Base-by-base conservation (phyloP, 2,797 vertebrate genomes). In the Distichodus sexfasciatus region DNA sequence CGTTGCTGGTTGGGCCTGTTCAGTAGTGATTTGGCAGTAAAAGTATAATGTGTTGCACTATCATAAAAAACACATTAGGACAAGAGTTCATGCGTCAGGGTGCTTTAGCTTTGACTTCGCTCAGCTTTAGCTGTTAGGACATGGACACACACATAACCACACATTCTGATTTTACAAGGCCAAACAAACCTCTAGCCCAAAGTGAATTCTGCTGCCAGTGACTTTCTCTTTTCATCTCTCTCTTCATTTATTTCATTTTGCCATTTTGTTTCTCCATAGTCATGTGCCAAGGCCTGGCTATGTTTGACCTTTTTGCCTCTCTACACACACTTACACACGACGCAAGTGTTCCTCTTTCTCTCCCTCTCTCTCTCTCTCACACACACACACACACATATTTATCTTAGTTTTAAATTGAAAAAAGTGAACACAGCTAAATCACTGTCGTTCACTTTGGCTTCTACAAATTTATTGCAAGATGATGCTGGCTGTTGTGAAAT, bases 121-220 rank as follows among this genome's bases (percentile, higher is more conserved):
- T 41, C 17, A 23, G 50, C 19, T 40, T 33, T 41, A 15, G 47
- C 33, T 23, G 36, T 17, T 38, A 21, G 7, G 6, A 11, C 29
- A 35, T 54, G 2, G 12, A 14, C 29, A 21, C 36, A 41, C 57
- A 26, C 24, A 15, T 38, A 19, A 7, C 1, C 29, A 1, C 28
- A 33, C 19, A 43, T 8, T 19, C 1, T 26, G 26, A 35, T 51
- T 59, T 53, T 59, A 43, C 58, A 74, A 74, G 72, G 72, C 72
- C 59, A 58, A 63, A 63, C 55, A 50, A 10, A 28, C 33, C 41
- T 50, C 24, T 26, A 58, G 50, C 40, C 14, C 57, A 41, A 46
- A 26, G 59, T 58, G 51, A 74, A 64, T 59, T 69, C 35, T 59
- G 66, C 35, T 28, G 51, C 57, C 53, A 67, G 64, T 68, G 58